A percentile compares a stretch with the other conserved stretches of the same genome.
Conservation (phyloP, 2,797 vertebrate species). For the Knipowitschia caucasica region DNA sequence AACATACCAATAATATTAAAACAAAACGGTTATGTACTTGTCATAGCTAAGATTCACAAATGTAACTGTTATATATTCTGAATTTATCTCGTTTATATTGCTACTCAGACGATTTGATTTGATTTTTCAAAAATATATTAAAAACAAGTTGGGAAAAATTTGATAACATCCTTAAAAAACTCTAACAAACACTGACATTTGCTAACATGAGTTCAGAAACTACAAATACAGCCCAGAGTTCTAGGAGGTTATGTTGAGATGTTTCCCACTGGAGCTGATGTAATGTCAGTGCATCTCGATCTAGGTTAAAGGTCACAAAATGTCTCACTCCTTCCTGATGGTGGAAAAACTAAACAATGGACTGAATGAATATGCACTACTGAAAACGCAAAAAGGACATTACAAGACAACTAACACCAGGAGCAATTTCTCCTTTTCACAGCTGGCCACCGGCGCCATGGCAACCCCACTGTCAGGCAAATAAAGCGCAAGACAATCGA, state of each 20-base stretch:
- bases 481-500: conserved; percentile 26
- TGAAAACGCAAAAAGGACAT: conserved; percentile 2
- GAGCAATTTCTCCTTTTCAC: conserved; percentile 37
- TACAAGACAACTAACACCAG: conserved; percentile 32
- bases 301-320: too few relatives aligned
- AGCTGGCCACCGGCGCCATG: conserved; percentile 36
- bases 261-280: background rate
- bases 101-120: too few relatives aligned
- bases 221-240: background rate
- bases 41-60: too few relatives aligned
- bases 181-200: background rate
- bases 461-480: conserved; percentile 25
- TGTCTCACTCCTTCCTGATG: background rate
- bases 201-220: background rate
- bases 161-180: background rate
- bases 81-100: too few relatives aligned
- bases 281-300: background rate
- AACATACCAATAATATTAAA: too few relatives aligned
- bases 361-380: background rate
- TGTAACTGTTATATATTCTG: too few relatives aligned
- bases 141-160: too few relatives aligned
- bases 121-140: too few relatives aligned
- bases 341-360: background rate
- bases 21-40: too few relatives aligned
- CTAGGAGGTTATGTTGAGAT: background rate